These are phyloP conservation scores for Leptinotarsa texana DNA, from an alignment of 1,140 invertebrate species.

Conservation along the genomic window DNA sequence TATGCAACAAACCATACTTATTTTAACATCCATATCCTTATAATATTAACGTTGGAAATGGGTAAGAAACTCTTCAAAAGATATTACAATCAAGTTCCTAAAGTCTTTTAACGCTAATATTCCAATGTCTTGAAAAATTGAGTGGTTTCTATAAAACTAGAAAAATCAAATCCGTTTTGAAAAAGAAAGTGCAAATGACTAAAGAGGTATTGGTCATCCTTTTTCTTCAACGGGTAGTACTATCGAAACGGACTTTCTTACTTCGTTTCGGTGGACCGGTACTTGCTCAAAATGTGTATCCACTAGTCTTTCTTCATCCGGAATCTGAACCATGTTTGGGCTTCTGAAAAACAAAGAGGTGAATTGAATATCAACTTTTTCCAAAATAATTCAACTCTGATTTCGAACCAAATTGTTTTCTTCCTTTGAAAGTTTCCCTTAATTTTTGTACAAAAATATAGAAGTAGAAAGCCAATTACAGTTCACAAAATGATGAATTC, in stretches of 20 bases:
- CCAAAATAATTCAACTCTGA: neutral
- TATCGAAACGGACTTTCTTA: constrained; percentile 60
- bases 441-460: too few relatives aligned
- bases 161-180: neutral
- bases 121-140: neutral
- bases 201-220: constrained; percentile 52
- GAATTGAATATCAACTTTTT: neutral
- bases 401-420: neutral
- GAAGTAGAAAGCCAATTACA: too few relatives aligned
- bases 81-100: neutral
- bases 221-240: constrained; percentile 62
- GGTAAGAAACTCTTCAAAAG: too few relatives aligned
- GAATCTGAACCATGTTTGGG: constrained; percentile 52
- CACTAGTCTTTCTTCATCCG: constrained; percentile 53
- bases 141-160: constrained; percentile 1
- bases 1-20: too few relatives aligned
- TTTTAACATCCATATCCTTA: too few relatives aligned
- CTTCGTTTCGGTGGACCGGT: constrained; percentile 46
- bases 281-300: constrained; percentile 46
- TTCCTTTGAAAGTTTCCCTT: too few relatives aligned
- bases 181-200: constrained; percentile 3
- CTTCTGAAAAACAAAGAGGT: constrained; percentile 30
- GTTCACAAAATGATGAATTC: too few relatives aligned
- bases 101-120: constrained; percentile 3
- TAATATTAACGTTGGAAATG: too few relatives aligned